phyloP scores from a whole-genome alignment of 2,797 vertebrate genomes.

The Propithecus deckenii region DNA sequence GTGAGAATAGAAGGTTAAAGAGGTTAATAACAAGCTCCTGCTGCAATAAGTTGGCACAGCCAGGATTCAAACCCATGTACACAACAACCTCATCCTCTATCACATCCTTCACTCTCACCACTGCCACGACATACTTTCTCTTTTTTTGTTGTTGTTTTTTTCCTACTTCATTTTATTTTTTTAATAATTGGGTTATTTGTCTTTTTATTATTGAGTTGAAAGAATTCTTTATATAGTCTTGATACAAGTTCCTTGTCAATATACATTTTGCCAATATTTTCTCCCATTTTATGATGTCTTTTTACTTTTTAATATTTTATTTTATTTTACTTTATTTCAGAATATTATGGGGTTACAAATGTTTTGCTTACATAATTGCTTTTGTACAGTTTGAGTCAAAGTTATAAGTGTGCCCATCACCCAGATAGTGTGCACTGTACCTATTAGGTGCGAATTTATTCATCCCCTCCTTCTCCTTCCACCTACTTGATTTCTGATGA shows the following conservation, averaged over 20 bases:
- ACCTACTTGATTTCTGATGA: too few relatives aligned
- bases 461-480: too few relatives aligned
- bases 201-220: not conserved
- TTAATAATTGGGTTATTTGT: not conserved
- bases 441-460: too few relatives aligned
- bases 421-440: too few relatives aligned
- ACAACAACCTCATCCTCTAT: not conserved
- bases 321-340: too few relatives aligned
- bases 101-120: not conserved
- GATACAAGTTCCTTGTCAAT: not conserved
- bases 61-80: not conserved
- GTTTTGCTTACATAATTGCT: too few relatives aligned
- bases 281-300: not conserved
- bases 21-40: not conserved
- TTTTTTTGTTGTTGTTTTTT: too few relatives aligned
- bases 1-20: not conserved
- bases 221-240: not conserved
- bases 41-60: not conserved
- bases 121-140: not conserved
- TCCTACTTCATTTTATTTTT: not conserved
- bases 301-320: not conserved
- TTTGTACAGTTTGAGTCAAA: too few relatives aligned
- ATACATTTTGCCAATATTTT: not conserved
- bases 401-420: too few relatives aligned
- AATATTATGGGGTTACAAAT: too few relatives aligned